Conservation (phyloP, 1,140 invertebrate species). For the Platorchestia sp. region DNA sequence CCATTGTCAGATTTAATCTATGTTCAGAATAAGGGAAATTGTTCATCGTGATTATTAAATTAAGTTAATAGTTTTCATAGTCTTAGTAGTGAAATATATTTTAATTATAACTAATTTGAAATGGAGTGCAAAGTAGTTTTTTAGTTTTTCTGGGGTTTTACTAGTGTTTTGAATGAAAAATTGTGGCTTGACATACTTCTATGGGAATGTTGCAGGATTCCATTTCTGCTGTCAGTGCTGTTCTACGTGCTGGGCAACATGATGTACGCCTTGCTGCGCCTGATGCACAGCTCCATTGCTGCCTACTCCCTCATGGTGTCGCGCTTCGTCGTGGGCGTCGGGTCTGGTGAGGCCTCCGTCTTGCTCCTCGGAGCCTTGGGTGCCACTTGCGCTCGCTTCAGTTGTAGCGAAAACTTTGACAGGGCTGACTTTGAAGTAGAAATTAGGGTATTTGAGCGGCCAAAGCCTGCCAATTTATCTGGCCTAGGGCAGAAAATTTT, state of each 20-base stretch:
- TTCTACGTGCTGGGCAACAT: slow-evolving; percentile 84
- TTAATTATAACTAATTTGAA: background rate
- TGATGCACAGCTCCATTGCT: slow-evolving; percentile 74
- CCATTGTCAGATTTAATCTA: background rate
- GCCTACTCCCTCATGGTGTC: slow-evolving; percentile 83
- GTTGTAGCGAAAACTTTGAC: no score
- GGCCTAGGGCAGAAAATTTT: no score
- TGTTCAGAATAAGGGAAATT: background rate
- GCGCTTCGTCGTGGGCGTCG: slow-evolving; percentile 86
- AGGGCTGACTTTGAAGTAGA: no score
- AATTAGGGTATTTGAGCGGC: no score
- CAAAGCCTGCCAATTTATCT: no score
- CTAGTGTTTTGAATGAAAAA: background rate
- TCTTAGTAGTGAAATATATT: background rate
- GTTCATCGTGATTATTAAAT: background rate
- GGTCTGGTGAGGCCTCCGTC: slow-evolving; percentile 78
- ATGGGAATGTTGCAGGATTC: slow-evolving; percentile 76
- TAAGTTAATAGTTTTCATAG: background rate
- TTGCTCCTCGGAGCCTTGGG: no score
- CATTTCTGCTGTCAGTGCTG: slow-evolving; percentile 80
- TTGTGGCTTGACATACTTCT: background rate
- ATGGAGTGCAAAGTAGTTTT: slow-evolving; percentile 10
- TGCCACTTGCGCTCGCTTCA: no score
- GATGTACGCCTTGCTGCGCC: slow-evolving; percentile 84
- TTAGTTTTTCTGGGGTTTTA: background rate